A percentile compares a stretch with the other conserved stretches of the same genome.
Conservation (phyloP, 2,113 vertebrate species). For the Sebastes schlegelii region DNA sequence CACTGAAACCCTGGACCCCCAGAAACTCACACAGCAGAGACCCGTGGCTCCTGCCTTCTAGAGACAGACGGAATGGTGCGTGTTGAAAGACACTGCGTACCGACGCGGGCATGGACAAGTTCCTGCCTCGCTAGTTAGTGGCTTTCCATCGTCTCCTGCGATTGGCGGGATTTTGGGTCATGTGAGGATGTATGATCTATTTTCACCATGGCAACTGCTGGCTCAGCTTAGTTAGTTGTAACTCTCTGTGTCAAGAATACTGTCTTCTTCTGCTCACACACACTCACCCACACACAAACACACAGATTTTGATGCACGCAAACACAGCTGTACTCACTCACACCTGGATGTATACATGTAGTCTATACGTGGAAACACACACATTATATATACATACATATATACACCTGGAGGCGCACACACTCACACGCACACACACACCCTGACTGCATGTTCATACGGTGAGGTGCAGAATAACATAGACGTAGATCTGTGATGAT, state of each 20-base stretch:
- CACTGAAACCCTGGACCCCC: constrained; percentile 91
- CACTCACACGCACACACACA: constrained; percentile 28
- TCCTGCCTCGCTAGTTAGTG: constrained; percentile 41
- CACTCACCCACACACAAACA: constrained; percentile 33
- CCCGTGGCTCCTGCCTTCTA: constrained; percentile 88
- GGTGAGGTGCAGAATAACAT: constrained; percentile 67
- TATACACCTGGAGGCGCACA: constrained; percentile 8
- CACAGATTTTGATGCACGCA: constrained; percentile 41
- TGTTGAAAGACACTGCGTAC: neutral
- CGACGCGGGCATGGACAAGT: constrained; percentile 18
- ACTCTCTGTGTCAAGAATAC: constrained; percentile 66
- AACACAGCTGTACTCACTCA: constrained; percentile 45
- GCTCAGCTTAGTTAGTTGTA: constrained; percentile 70
- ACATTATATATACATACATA: neutral
- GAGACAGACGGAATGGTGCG: constrained; percentile 33
- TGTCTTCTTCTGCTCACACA: constrained; percentile 55
- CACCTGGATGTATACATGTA: constrained; percentile 35
- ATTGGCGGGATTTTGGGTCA: constrained; percentile 57
- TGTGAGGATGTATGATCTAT: constrained; percentile 64
- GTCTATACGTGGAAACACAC: constrained; percentile 28
- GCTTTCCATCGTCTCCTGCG: constrained; percentile 49
- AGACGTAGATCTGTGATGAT: constrained; percentile 63
- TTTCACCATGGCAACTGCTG: constrained; percentile 76
- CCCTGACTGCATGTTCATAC: constrained; percentile 67
- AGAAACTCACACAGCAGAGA: constrained; percentile 92